Conservation (phyloP, 2,797 vertebrate species). For the Rhinophrynus dorsalis region DNA sequence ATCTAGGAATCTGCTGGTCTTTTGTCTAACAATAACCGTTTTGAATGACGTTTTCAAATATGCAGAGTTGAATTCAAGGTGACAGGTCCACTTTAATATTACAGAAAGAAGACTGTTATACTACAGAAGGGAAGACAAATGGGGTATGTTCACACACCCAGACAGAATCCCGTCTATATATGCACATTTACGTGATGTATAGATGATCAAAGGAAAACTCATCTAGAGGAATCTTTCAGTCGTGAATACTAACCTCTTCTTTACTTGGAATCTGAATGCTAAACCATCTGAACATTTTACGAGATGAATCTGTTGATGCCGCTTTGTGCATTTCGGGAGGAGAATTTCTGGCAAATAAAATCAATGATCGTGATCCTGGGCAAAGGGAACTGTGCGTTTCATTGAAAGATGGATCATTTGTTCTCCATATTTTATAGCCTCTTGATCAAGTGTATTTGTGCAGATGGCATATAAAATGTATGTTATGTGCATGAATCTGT, state of each 20-base stretch:
- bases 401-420: conserved; percentile 3
- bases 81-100: too few relatives aligned
- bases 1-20: too few relatives aligned
- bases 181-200: conserved; percentile 27
- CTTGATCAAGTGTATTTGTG: neutral
- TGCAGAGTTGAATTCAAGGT: too few relatives aligned
- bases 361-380: conserved; percentile 10
- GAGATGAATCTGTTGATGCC: conserved; percentile 9
- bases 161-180: neutral
- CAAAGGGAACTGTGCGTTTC: neutral
- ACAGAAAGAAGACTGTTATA: too few relatives aligned
- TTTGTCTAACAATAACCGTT: too few relatives aligned
- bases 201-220: conserved; percentile 1
- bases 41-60: too few relatives aligned
- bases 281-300: conserved; percentile 9
- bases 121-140: conserved; percentile 12
- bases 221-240: conserved; percentile 9
- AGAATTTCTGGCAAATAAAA: conserved; percentile 4
- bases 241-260: conserved; percentile 21
- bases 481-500: neutral
- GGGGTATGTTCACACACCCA: neutral
- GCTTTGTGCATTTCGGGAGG: neutral
- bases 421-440: neutral
- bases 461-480: neutral
- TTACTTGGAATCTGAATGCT: conserved; percentile 28